Base-by-base conservation (phyloP, 2,113 vertebrate species). In the Rhabdomys dilectus region DNA sequence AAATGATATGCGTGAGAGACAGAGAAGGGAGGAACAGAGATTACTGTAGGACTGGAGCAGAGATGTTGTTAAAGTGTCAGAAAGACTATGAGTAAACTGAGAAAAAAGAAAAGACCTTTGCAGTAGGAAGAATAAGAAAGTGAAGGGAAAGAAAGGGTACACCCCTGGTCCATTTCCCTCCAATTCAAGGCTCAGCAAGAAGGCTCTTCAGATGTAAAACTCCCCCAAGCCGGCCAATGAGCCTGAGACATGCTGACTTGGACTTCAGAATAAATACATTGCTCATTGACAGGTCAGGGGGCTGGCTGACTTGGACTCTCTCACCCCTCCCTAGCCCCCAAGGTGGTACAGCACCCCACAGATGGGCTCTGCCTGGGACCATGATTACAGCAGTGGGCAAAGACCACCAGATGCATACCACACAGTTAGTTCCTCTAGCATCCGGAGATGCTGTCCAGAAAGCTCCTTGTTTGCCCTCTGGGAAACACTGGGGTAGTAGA, bases 91-190 rank as follows among this genome's bases (percentile, higher is more conserved):
- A 36, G n/a, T 29, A 42, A 85, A 85, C 39, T 31, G n/a, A 85
- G 39, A 26, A 45, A 66, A 66, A 45, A 42, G 13, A 62, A 36
- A 64, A 60, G 78, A 22, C 31, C 48, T 73, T 92, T 72, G 56
- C 36, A 39, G 77, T 48, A n/a, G 66, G 56, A 95, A 93, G 89
- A 70, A 77, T 58, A 64, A 88, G 90, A 73, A 80, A 97, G 88
- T 39, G 70, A 56, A 95, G 70, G 64, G 36, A 26, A 21, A 88
- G 48, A 64, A 72, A 94, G 48, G 62, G 3, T 4, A 10, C 62
- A 15, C 58, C 22, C 36, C 31, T 21, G 5, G 5, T 36, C 80
- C 48, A 68, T 21, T 16, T 19, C 9, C 51, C n/a, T 66, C n/a
- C 51, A 45, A 17, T 39, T 56, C 26, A 36, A 91, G 66, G 26